Evolutionary conservation across 2,797 vertebrate genomes (phyloP).

Genomic region (Margarornis squamiger): DNA sequence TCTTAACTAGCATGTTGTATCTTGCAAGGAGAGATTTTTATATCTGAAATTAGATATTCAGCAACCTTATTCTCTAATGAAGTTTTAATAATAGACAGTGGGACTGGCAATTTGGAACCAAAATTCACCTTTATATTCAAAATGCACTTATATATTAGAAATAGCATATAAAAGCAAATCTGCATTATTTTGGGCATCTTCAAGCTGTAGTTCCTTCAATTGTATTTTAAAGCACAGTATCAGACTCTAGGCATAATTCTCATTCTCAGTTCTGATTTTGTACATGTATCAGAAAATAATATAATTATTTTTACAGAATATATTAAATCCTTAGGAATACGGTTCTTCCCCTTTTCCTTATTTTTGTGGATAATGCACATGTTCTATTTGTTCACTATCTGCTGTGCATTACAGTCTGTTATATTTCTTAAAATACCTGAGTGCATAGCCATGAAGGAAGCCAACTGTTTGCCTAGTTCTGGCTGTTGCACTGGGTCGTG

Average conservation of each 20-base stretch:
- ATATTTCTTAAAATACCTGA: background rate
- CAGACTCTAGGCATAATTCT: background rate
- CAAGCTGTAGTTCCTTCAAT: background rate
- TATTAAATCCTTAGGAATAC: background rate
- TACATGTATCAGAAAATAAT: background rate
- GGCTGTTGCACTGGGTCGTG: background rate
- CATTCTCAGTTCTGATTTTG: background rate
- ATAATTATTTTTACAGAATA: background rate
- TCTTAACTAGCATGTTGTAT: rapidly evolving
- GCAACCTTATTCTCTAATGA: background rate
- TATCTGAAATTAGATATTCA: background rate
- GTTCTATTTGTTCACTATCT: background rate
- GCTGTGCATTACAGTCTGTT: background rate
- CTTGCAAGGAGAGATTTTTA: background rate
- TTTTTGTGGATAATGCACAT: background rate
- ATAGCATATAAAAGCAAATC: background rate
- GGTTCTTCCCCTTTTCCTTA: background rate
- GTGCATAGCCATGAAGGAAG: background rate
- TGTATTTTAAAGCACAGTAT: background rate
- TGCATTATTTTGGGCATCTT: background rate
- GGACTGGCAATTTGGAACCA: background rate
- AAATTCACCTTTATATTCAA: background rate
- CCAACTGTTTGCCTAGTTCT: background rate
- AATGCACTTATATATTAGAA: background rate
- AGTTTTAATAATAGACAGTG: background rate